phyloP scores from a whole-genome alignment of 2,113 vertebrate species.

The Pseudopodoces humilis region DNA sequence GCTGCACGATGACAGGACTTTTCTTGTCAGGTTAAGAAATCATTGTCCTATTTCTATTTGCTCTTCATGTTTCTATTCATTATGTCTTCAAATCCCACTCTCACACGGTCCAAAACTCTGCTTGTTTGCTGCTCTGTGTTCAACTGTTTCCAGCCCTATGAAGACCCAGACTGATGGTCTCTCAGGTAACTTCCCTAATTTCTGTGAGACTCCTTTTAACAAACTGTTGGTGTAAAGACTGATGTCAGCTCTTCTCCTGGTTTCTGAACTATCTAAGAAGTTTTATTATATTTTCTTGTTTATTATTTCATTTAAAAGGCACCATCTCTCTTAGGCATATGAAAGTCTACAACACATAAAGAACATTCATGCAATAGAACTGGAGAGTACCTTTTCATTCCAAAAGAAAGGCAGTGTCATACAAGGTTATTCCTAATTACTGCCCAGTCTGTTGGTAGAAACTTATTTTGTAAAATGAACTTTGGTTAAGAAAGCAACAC shows the following conservation, averaged over 20 bases:
- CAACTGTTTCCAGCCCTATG: not conserved
- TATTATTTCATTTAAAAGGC: not conserved
- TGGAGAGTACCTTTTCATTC: not conserved
- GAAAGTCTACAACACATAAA: not conserved
- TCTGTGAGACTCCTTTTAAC: not conserved
- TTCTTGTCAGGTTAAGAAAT: not conserved
- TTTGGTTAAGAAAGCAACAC: not conserved
- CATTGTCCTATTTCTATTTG: not conserved
- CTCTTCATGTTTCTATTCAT: not conserved
- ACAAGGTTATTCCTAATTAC: not conserved
- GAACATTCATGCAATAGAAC: not conserved
- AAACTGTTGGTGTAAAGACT: not conserved
- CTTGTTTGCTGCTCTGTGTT: not conserved
- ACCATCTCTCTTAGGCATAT: not conserved
- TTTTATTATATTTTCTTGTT: not conserved
- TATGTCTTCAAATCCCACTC: not conserved
- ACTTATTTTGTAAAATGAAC: not conserved
- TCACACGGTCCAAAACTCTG: not conserved
- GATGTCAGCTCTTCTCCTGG: not conserved
- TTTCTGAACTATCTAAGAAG: not conserved
- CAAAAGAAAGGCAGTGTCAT: not conserved
- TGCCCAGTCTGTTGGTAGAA: not conserved
- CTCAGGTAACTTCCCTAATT: not conserved
- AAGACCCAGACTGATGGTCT: not conserved
- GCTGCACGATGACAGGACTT: not conserved